Percentiles rank a stretch among this genome's conserved stretches.
Conservation (phyloP, 2,113 vertebrate genomes). For the Octodon degus region DNA sequence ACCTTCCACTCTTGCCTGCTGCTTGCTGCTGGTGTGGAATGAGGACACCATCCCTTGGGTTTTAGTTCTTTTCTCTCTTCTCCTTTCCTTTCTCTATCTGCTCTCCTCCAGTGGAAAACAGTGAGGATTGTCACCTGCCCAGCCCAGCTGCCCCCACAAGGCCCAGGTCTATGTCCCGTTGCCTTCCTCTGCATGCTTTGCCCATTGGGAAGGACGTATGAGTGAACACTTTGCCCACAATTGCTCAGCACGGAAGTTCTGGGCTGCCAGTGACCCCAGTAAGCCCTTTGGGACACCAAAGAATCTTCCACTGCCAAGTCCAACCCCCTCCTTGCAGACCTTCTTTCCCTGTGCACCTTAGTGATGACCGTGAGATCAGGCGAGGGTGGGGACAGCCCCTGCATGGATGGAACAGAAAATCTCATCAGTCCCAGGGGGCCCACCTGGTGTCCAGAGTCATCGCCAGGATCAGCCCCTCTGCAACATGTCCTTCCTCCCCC, state of each 20-base stretch:
- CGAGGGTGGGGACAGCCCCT: neutral
- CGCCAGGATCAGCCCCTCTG: constrained; percentile 57
- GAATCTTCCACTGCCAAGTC: neutral
- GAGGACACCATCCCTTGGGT: constrained; percentile 79
- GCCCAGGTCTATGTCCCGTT: neutral
- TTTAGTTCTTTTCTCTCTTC: constrained; percentile 63
- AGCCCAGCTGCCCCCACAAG: too few species aligned
- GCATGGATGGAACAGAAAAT: neutral
- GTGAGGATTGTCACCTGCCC: constrained; percentile 66
- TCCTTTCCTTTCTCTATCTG: constrained; percentile 71
- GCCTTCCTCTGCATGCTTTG: neutral
- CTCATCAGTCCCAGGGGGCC: neutral
- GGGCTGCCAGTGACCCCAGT: neutral
- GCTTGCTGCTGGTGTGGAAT: constrained; percentile 87
- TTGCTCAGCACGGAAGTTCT: neutral
- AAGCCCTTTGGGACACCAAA: neutral
- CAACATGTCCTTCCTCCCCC: neutral
- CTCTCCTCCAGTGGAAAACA: constrained; percentile 59
- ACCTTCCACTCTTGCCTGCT: constrained; percentile 86
- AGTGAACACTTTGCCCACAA: neutral
- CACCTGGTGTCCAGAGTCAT: neutral
- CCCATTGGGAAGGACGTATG: neutral
- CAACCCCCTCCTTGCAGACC: neutral
- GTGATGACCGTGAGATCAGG: neutral
- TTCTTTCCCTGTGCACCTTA: neutral